phyloP scores from a whole-genome alignment of 2,113 vertebrate genomes.

The Felis catus region DNA sequence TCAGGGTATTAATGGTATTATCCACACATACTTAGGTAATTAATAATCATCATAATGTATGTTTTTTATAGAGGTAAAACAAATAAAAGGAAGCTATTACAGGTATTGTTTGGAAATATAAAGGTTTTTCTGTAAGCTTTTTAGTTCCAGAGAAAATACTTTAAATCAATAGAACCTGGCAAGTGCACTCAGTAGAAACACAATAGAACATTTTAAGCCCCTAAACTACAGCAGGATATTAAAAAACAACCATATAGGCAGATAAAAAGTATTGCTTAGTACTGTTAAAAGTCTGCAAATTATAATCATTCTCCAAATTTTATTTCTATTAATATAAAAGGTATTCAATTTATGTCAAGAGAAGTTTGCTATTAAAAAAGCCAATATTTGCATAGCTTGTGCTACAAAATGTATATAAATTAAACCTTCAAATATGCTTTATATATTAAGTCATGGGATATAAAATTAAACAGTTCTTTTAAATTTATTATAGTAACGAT shows the following conservation, averaged over 20 bases:
- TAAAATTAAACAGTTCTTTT: background rate
- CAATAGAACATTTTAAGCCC: background rate
- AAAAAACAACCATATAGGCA: background rate
- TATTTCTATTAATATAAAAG: slow-evolving; percentile 3
- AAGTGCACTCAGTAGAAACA: background rate
- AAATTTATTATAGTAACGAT: background rate
- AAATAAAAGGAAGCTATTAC: background rate
- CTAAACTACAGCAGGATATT: background rate
- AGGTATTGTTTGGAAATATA: background rate
- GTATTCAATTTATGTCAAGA: background rate
- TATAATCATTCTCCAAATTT: background rate
- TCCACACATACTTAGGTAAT: background rate
- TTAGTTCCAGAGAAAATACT: background rate
- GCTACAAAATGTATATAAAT: background rate
- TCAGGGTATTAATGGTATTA: background rate
- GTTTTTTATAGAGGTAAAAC: background rate
- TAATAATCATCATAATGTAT: background rate
- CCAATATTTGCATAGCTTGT: background rate
- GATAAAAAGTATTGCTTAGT: background rate
- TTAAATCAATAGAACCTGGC: background rate
- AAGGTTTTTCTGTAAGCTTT: background rate
- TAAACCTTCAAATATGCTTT: background rate
- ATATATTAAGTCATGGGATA: background rate
- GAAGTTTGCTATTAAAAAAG: background rate
- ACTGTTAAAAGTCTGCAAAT: background rate